Evolutionary conservation across 23 tunicate genomes (phyloP).

Genomic region (Trididemnum miniatum): DNA sequence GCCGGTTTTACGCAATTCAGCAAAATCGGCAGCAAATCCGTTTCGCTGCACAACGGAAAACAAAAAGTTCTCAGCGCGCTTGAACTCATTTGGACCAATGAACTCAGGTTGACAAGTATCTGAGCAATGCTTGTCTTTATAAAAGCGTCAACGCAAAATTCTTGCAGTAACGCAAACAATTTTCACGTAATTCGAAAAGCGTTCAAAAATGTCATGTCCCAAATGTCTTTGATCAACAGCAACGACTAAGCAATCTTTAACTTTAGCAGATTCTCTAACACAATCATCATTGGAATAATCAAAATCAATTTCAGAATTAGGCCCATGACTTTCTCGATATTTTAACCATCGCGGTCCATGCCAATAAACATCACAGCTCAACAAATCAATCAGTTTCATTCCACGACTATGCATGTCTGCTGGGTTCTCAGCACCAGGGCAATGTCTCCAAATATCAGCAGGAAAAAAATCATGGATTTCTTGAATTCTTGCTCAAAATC

Average conservation of each 20-base stretch:
- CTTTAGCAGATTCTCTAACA: neutral
- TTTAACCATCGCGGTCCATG: neutral
- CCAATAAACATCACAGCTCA: neutral
- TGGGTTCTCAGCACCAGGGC: neutral
- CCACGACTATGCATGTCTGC: slow-evolving; percentile 1
- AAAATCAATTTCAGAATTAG: neutral
- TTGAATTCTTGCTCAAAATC: no score
- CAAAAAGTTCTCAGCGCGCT: neutral
- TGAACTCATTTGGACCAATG: neutral
- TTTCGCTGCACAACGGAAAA: neutral
- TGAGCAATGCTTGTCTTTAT: neutral
- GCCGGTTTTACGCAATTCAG: neutral
- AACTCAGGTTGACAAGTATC: neutral
- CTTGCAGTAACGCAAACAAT: neutral
- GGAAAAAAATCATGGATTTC: neutral
- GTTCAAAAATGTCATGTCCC: neutral
- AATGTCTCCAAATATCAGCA: slow-evolving; percentile 3
- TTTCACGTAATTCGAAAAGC: neutral
- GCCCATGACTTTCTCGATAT: neutral
- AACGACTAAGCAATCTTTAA: neutral
- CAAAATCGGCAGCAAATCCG: neutral
- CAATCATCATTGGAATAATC: neutral
- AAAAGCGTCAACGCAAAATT: neutral
- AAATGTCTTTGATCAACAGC: neutral
- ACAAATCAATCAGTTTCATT: neutral